Base-by-base conservation (phyloP, 2,888 invertebrate genomes). In the Clepsis dumicolana region DNA sequence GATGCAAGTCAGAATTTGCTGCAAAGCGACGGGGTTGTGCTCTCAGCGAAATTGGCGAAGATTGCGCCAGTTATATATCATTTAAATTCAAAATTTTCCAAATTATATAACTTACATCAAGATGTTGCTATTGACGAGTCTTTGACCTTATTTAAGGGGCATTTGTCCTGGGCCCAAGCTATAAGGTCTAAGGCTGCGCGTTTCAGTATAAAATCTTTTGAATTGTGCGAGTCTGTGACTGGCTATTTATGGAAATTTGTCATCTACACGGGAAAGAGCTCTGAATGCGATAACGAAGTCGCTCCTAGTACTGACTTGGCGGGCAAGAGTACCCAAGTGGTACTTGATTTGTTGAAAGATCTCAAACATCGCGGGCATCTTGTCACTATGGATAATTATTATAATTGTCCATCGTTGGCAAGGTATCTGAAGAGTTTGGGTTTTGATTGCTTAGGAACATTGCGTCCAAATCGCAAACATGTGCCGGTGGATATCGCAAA, bases 381-480 rank as follows among this genome's bases (percentile, higher is more conserved):
- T 24, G 65, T 74, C 4, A 70, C 70, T 8, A 72, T 74, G 72
- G 72, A 74, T 44, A 70, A 72, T 64, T 73, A 69, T 68, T 77
- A 71, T 61, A 74, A 73, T 71, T 52, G 4, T 24, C 50, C 50
- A 63, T 59, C 72, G 60, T 56, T 76, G 54, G 72, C 75, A 60
- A 71, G 75, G 35, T 71, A 72, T 53, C 73, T 77, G 24, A 74
- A 77, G 66, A 52, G 50, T 54, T 21, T 25, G 21, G 71, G 76
- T 1, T 73, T 74, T 29, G 76, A 76, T 68, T 74, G 75, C 25
- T 62, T 76, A 8, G 76, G 77, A 16, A 74, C 75, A 24, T 64
- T 76, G 65, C 73, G 73, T 50, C 7, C 41, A 27, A 70, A 68
- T 44, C 74, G 75, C 50, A 70, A 70, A 25, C 29, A 75, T 62